phyloP scores from a whole-genome alignment of 64 coral and sea anemone species.

The Exaiptasia diaphana region DNA sequence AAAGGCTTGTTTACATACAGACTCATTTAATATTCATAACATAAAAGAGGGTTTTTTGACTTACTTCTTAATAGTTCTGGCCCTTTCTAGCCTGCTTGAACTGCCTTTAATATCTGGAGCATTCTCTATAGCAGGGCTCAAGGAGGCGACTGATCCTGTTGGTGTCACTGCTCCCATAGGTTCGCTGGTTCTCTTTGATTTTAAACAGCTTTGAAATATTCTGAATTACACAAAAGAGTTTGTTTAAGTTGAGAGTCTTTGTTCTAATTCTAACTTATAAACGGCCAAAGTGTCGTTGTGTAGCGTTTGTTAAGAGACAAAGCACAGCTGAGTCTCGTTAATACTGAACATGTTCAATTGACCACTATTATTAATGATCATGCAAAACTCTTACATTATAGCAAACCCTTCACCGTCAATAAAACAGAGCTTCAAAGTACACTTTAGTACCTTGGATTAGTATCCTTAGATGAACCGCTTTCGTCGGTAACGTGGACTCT shows the following conservation, averaged over 20 bases:
- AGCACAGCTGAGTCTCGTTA: not conserved
- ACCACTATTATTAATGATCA: not conserved
- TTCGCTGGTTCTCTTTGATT: not conserved
- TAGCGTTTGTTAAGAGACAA: not conserved
- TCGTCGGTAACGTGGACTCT: not conserved
- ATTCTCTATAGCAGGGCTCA: not conserved
- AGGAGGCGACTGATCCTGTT: slow-evolving; percentile 18
- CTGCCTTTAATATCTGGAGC: not conserved
- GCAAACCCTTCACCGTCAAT: too few species aligned
- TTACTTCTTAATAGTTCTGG: slow-evolving; percentile 41
- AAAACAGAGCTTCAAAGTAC: too few species aligned
- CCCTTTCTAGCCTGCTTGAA: slow-evolving; percentile 26
- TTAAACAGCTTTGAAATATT: not conserved
- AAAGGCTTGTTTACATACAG: not conserved
- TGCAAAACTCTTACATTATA: not conserved
- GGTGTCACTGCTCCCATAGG: slow-evolving; percentile 6
- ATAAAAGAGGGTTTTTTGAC: not conserved
- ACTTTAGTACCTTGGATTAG: too few species aligned
- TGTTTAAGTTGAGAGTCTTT: not conserved
- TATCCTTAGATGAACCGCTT: not conserved
- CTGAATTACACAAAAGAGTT: not conserved
- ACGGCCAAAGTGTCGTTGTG: not conserved
- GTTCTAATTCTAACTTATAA: not conserved
- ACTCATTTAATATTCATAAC: not conserved
- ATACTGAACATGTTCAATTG: not conserved